Conservation (phyloP, 2,113 vertebrate genomes). For the Promerops cafer region DNA sequence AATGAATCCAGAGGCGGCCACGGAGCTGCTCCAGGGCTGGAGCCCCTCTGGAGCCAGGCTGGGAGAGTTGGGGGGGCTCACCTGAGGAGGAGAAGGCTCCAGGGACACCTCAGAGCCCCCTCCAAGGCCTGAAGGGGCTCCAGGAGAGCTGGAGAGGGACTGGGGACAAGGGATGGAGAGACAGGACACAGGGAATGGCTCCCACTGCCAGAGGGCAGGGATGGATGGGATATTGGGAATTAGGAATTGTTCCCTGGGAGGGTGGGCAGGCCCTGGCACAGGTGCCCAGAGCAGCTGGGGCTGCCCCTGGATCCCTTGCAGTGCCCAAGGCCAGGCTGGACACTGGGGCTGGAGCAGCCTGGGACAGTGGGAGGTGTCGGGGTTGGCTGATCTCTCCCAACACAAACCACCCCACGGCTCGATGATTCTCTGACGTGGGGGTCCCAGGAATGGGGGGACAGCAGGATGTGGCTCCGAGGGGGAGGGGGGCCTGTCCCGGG, state of each 20-base stretch:
- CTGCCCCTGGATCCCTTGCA: neutral
- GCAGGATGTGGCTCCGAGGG: neutral
- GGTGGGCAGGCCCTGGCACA: neutral
- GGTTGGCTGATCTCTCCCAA: neutral
- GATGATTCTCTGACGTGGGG: rapidly evolving
- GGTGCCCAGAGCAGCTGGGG: neutral
- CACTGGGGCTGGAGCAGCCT: neutral
- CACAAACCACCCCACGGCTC: neutral
- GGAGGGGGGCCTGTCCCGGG: neutral
- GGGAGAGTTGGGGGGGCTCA: neutral
- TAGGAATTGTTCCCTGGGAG: rapidly evolving
- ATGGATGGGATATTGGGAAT: neutral
- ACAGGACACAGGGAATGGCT: neutral
- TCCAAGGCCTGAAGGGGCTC: rapidly evolving
- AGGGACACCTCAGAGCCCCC: neutral
- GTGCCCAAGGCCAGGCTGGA: neutral
- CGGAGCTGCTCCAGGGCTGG: rapidly evolving
- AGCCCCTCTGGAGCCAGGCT: neutral
- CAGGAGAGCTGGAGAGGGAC: neutral
- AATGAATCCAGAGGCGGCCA: neutral
- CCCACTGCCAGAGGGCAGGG: neutral
- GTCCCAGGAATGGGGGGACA: rapidly evolving
- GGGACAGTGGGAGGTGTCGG: rapidly evolving
- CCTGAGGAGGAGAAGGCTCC: rapidly evolving
- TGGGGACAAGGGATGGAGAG: neutral